phyloP scores from a whole-genome alignment of 2,113 vertebrate genomes.

The Paradisaea rubra region DNA sequence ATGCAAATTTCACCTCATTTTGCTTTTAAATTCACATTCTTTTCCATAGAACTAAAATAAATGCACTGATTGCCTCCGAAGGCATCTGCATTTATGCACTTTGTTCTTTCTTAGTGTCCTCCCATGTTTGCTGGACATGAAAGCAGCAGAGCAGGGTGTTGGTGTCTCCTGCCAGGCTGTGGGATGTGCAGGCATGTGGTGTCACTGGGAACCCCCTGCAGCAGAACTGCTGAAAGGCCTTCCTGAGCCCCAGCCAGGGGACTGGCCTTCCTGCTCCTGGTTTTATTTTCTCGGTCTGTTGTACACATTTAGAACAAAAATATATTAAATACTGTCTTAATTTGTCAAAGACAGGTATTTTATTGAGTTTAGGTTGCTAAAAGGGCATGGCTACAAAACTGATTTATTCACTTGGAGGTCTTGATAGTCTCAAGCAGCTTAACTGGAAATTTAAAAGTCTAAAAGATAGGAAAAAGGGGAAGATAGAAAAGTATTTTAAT shows the following conservation, averaged over 20 bases:
- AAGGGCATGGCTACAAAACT: not conserved
- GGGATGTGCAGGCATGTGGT: not conserved
- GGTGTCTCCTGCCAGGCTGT: not conserved
- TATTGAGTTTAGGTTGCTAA: not conserved
- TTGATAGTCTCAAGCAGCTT: not conserved
- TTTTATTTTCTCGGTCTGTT: not conserved
- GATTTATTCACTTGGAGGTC: not conserved
- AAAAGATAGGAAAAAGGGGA: not conserved
- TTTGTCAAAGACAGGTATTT: not conserved
- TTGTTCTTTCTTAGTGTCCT: not conserved
- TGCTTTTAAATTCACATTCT: not conserved
- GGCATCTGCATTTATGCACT: not conserved
- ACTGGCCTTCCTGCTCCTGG: not conserved
- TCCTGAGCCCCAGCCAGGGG: not conserved
- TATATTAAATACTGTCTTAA: not conserved
- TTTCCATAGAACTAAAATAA: not conserved
- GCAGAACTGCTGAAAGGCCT: not conserved
- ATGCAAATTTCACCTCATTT: not conserved
- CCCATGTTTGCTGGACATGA: fast-evolving
- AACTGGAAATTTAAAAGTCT: not conserved
- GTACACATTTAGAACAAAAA: not conserved
- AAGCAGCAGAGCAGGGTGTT: not conserved
- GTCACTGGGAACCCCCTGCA: not conserved
- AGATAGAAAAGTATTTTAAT: not conserved
- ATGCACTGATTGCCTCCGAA: not conserved